A percentile compares a stretch with the other conserved stretches of the same genome.
Evolutionary conservation across 1,140 invertebrate genomes (phyloP).

Genomic region (Ceratina japonica): DNA sequence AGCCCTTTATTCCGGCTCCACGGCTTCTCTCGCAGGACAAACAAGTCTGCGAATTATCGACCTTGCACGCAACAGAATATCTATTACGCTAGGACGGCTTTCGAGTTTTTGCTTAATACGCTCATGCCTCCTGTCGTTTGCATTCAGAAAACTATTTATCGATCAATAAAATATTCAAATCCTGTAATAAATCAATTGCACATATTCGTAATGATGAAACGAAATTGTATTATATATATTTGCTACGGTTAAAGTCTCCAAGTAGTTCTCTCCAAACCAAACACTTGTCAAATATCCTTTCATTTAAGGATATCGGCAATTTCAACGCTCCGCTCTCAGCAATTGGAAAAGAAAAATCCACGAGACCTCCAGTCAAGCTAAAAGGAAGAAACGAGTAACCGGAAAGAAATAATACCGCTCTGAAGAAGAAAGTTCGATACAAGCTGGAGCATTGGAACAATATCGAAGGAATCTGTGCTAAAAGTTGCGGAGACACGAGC

Average conservation of each 20-base stretch:
- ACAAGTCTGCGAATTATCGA: conserved; percentile 29
- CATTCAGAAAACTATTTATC: no score
- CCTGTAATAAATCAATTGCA: no score
- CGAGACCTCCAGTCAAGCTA: neutral
- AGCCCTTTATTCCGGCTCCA: conserved; percentile 47
- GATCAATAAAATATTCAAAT: no score
- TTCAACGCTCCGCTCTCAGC: no score
- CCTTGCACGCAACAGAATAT: conserved; percentile 1
- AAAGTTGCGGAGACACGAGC: conserved; percentile 9
- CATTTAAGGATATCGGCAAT: no score
- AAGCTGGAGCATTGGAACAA: neutral
- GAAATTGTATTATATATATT: no score
- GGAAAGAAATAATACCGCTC: neutral
- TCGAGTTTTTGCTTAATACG: neutral
- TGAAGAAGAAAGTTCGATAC: neutral
- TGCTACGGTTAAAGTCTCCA: no score
- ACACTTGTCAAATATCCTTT: no score
- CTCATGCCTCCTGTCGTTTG: no score
- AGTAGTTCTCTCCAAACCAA: no score
- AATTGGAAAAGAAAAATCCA: no score
- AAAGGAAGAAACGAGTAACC: neutral
- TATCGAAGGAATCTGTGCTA: conserved; percentile 26
- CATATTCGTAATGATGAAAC: no score
- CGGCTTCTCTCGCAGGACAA: conserved; percentile 6
- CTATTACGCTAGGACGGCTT: neutral